phyloP scores from a whole-genome alignment of 1,140 invertebrate species.

The Aphaenogaster ashmeadi region DNA sequence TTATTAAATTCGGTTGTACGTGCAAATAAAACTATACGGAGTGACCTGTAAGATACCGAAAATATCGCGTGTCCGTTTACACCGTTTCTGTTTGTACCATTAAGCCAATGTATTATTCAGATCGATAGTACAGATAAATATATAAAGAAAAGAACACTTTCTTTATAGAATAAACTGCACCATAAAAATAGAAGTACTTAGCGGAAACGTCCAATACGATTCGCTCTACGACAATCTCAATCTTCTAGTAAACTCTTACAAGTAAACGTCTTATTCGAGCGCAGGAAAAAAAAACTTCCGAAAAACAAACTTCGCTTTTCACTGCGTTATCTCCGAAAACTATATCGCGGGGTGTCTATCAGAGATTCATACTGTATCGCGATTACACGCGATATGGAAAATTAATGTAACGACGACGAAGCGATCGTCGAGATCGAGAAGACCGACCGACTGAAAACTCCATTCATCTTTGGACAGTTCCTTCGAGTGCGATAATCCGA shows the following conservation, averaged over 20 bases:
- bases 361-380: background rate
- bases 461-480: constrained; percentile 1
- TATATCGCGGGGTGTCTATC: background rate
- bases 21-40: constrained; percentile 15
- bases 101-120: constrained; percentile 13
- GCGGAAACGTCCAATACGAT: constrained; percentile 40
- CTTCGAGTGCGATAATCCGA: background rate
- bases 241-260: constrained; percentile 67
- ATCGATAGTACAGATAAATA: constrained; percentile 46
- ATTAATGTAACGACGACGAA: background rate
- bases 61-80: constrained; percentile 46
- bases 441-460: constrained; percentile 4
- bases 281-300: background rate
- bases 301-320: background rate
- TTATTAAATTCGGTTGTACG: background rate
- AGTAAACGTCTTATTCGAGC: constrained; percentile 12
- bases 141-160: constrained; percentile 48
- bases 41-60: constrained; percentile 14
- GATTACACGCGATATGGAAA: background rate
- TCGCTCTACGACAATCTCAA: constrained; percentile 65
- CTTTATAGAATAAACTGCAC: constrained; percentile 33
- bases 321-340: background rate
- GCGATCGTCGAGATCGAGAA: background rate
- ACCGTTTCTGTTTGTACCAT: constrained; percentile 67
- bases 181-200: constrained; percentile 71